These are phyloP conservation scores for Odontesthes bonariensis DNA, from an alignment of 2,113 vertebrate species.

Conservation along the genomic window DNA sequence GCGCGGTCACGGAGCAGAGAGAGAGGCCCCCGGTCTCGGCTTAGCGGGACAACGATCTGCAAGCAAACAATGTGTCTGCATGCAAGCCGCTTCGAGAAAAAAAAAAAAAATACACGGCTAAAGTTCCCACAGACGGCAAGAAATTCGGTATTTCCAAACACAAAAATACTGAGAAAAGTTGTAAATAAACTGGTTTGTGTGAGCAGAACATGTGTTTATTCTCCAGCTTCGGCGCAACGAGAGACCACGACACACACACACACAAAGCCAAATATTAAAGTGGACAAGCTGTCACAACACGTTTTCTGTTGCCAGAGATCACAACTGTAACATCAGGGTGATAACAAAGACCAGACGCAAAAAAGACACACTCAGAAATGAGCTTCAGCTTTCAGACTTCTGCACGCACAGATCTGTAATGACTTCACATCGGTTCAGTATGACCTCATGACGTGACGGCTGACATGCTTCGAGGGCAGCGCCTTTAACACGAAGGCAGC, in stretches of 20 bases:
- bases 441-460: background rate
- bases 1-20: constrained; percentile 21
- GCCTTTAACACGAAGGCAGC: background rate
- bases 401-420: background rate
- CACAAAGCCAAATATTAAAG: constrained; percentile 31
- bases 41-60: constrained; percentile 21
- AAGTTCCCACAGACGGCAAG: constrained; percentile 34
- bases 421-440: background rate
- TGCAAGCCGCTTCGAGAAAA: constrained; percentile 20
- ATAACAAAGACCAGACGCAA: constrained; percentile 44
- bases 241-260: constrained; percentile 8
- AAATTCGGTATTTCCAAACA: constrained; percentile 15
- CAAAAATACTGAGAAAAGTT: constrained; percentile 32
- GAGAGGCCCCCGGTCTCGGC: constrained; percentile 8
- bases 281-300: constrained; percentile 63
- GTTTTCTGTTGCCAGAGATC: constrained; percentile 57
- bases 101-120: constrained; percentile 50
- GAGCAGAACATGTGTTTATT: constrained; percentile 32
- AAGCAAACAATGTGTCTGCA: constrained; percentile 48
- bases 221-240: constrained; percentile 26
- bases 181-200: constrained; percentile 41
- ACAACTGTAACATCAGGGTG: constrained; percentile 43
- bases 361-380: constrained; percentile 36
- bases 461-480: background rate
- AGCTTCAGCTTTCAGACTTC: constrained; percentile 37